Percentiles rank a stretch among this genome's conserved stretches.
These are phyloP conservation scores for Lissonota sp. DNA, from an alignment of 2,888 invertebrate species.

Conservation along the genomic window DNA sequence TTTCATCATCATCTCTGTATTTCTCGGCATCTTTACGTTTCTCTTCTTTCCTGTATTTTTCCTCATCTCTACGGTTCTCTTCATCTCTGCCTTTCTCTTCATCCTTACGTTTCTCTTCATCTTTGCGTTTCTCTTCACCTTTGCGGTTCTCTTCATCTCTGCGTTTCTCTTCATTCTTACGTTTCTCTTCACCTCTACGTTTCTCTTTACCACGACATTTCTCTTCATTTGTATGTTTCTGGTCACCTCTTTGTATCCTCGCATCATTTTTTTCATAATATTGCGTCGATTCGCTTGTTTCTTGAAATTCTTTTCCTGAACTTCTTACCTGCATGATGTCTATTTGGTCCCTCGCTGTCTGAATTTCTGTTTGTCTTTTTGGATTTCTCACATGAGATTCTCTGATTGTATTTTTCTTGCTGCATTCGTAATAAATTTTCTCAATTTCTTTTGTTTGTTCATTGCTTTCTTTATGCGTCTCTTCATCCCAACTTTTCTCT, in stretches of 20 bases:
- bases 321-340: not conserved
- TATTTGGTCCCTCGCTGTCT: not conserved
- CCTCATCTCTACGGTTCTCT: not conserved
- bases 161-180: not conserved
- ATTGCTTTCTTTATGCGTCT: too few relatives aligned
- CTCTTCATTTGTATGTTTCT: not conserved
- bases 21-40: not conserved
- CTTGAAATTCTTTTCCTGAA: not conserved
- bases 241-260: not conserved
- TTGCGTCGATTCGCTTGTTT: not conserved
- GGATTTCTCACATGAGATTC: not conserved
- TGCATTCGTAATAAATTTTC: not conserved
- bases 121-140: not conserved
- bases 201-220: too few relatives aligned
- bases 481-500: too few relatives aligned
- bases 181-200: too few relatives aligned
- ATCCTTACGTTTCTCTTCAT: not conserved
- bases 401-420: not conserved
- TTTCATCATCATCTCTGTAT: too few relatives aligned
- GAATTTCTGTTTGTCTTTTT: not conserved
- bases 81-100: too few relatives aligned
- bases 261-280: not conserved
- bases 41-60: not conserved
- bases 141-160: not conserved
- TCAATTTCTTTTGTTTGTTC: not conserved